phyloP scores from a whole-genome alignment of 1,140 invertebrate genomes.

The Lepidurus couesii region DNA sequence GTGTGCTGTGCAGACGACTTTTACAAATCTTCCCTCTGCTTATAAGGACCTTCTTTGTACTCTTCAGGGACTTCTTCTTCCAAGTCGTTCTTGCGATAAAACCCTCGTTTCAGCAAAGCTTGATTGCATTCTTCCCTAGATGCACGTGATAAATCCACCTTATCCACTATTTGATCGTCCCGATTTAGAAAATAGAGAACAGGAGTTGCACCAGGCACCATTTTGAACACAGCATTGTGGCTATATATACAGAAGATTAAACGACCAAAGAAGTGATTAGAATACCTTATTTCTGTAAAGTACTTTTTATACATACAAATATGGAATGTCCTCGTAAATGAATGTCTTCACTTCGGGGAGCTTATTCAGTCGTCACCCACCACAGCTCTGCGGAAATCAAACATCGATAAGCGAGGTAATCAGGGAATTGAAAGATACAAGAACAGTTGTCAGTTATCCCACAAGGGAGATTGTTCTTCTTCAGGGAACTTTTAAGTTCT shows the following conservation, averaged over 20 bases:
- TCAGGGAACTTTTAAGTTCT: no score
- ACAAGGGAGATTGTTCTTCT: no score
- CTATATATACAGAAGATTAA: slow-evolving; percentile 40
- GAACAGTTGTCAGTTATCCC: no score
- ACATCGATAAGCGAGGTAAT: not conserved
- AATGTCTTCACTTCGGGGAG: slow-evolving; percentile 67
- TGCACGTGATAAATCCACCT: slow-evolving; percentile 53
- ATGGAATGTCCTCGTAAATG: slow-evolving; percentile 64
- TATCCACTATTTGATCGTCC: slow-evolving; percentile 55
- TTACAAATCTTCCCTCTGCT: slow-evolving; percentile 33
- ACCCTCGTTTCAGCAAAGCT: slow-evolving; percentile 56
- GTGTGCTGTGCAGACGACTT: not conserved
- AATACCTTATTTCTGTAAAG: not conserved
- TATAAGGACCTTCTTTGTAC: slow-evolving; percentile 32
- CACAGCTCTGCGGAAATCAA: slow-evolving; percentile 60
- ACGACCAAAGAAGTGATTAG: not conserved
- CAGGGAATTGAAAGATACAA: not conserved
- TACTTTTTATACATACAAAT: slow-evolving; percentile 53
- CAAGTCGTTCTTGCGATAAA: slow-evolving; percentile 46
- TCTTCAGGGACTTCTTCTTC: slow-evolving; percentile 35
- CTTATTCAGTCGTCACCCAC: slow-evolving; percentile 65
- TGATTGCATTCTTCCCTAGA: slow-evolving; percentile 62
- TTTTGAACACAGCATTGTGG: slow-evolving; percentile 59
- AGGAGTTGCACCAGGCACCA: slow-evolving; percentile 60
- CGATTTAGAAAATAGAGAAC: slow-evolving; percentile 58